Base-by-base conservation (phyloP, 2,797 vertebrate genomes). In the Sebastes goodei region DNA sequence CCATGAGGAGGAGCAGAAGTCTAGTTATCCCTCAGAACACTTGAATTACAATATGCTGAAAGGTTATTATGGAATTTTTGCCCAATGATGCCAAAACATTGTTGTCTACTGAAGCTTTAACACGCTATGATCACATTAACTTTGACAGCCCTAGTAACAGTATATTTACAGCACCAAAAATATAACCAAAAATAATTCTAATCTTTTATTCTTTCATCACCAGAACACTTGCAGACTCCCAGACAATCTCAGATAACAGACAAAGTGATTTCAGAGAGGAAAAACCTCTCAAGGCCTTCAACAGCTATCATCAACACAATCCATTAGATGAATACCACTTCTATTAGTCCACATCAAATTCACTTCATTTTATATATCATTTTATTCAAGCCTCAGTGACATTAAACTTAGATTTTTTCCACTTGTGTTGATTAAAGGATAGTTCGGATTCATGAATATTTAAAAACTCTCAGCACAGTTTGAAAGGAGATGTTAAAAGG, bases 351-450 rank as follows among this genome's bases (percentile, higher is more conserved):
- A 21, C 9, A 53, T 29, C n/a, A 72, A 64, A 53, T 66, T 7
- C 3, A 56, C 74, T 56, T 33, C 1, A 33, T 33, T 35, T 9
- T 66, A 4, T 60, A 15, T 15, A 21, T 0, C 25, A 5, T 53
- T 80, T 65, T 33, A 63, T 74, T 64, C 59, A 56, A 55, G 32
- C 23, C 20, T 20, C 2, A 27, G 30, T 11, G 15, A 65, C 65
- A 72, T 63, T 74, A 42, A 81, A 68, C 73, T 46, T 55, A 4
- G 29, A 9, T 17, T 8, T 42, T 17, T 69, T 2, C 3, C 7
- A 69, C 10, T 69, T 49, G 14, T 66, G n/a, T 71, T 67, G 67
- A 80, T 88, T 73, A 76, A 75, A 57, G n/a, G 15, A 27, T 60
- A 59, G 52, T 27, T 81, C 8, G 2, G 53, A 62, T 27, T 67